Evolutionary conservation across 1,140 invertebrate species (phyloP), one percentile per base, ranked within the genome.

Genomic region (Neuroterus valhalla): DNA sequence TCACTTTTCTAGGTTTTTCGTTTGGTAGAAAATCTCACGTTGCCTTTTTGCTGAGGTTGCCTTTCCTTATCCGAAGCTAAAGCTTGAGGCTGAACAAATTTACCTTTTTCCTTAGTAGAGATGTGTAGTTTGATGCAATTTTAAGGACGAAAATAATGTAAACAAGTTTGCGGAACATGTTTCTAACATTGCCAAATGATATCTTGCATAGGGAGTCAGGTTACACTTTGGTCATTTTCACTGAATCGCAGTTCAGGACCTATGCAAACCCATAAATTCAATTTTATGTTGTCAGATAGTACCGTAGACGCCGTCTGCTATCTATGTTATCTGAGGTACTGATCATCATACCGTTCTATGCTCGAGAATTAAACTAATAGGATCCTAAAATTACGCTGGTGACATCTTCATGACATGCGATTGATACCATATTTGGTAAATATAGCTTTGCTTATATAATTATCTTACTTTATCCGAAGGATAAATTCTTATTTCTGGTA

Each of bases 201-300:
- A 62, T 62, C 14, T 26, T 3, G 23, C 14, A 62, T 62, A 62
- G 15, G 21, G 23, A 62, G 55, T 62, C 55, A 14, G 55, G 55
- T 62, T 23, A 62, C 55, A 62, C 55, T 62, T 38, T 26, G 55
- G 26, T 62, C 55, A 23, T 62, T 62, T 62, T n/a, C 55, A 62
- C 55, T 62, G 31, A 62, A 62, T 62, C 55, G 55, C 23, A 62
- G 55, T 62, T 62, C 23, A 14, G 55, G 23, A 38, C n/a, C 26
- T 23, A 62, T 1, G 55, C 55, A 62, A 62, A 62, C 55, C 55
- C 31, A 26, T 62, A 62, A 62, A 23, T 23, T 31, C 55, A 62
- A 23, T 62, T 62, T 62, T 62, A 62, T 48, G 46, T 17, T 19
- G 17, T 31, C 21, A 23, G 12, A 38, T 62, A 62, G 23, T 62